A percentile compares a stretch with the other conserved stretches of the same genome.
These are phyloP conservation scores for Amiota communis DNA, from an alignment of 2,888 invertebrate genomes.

Conservation along the genomic window DNA sequence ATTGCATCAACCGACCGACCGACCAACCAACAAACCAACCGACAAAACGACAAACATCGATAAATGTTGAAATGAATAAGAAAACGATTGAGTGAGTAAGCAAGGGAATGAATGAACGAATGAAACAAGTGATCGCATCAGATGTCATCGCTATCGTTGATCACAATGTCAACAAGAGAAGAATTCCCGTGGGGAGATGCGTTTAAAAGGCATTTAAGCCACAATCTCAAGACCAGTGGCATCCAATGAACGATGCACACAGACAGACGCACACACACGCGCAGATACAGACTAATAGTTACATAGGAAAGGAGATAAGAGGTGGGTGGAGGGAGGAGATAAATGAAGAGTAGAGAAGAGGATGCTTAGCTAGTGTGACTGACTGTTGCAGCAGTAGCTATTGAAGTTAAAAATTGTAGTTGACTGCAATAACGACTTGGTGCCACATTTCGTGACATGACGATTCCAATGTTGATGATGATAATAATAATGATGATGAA, in stretches of 20 bases:
- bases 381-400: constrained; percentile 35
- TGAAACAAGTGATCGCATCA: constrained; percentile 63
- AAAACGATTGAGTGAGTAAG: too few relatives aligned
- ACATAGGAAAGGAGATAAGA: constrained; percentile 18
- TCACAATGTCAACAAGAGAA: constrained; percentile 63
- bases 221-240: constrained; percentile 61
- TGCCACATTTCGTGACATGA: constrained; percentile 60
- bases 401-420: neutral
- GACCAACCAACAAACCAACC: too few relatives aligned
- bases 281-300: neutral
- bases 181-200: constrained; percentile 65
- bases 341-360: neutral
- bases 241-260: constrained; percentile 4
- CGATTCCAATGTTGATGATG: constrained; percentile 61
- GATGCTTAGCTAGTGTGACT: neutral
- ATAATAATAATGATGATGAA: constrained; percentile 30
- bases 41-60: neutral
- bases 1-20: too few relatives aligned
- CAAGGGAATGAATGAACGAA: neutral
- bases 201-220: constrained; percentile 66
- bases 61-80: neutral
- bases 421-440: constrained; percentile 31
- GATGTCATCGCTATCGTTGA: constrained; percentile 66
- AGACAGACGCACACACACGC: too few relatives aligned
- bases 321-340: constrained; percentile 29